Evolutionary conservation across 2,113 vertebrate genomes (phyloP).

Genomic region (Notechis scutatus): DNA sequence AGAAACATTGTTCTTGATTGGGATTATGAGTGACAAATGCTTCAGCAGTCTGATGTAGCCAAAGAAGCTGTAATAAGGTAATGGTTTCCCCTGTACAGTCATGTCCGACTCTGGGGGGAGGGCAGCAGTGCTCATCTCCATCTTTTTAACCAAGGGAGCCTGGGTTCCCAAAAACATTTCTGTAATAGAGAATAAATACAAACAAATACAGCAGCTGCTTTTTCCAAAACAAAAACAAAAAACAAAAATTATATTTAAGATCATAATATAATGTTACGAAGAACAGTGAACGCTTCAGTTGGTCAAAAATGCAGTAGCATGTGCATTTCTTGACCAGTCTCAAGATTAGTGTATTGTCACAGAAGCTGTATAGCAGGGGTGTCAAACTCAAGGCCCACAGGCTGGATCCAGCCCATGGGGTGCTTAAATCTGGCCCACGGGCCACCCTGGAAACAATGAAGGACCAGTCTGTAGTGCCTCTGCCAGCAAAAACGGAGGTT

Average conservation of each 20-base stretch:
- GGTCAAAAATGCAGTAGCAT: neutral
- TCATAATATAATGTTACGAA: neutral
- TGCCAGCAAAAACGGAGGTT: too few relatives aligned
- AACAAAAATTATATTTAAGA: neutral
- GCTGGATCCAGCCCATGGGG: too few relatives aligned
- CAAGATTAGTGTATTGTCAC: neutral
- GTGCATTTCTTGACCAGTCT: neutral
- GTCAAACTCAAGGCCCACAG: too few relatives aligned
- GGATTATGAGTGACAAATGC: neutral
- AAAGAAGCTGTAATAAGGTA: neutral
- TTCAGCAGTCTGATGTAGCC: neutral
- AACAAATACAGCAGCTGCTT: neutral
- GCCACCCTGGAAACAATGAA: too few relatives aligned
- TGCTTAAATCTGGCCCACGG: too few relatives aligned
- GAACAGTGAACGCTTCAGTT: neutral
- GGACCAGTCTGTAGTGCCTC: too few relatives aligned
- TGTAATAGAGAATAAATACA: neutral
- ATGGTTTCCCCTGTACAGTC: neutral
- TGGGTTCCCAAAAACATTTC: neutral
- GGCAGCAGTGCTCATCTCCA: neutral
- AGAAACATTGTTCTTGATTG: neutral
- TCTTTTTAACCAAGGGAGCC: neutral
- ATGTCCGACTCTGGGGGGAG: accelerated
- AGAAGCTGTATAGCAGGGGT: neutral
- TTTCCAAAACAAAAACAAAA: neutral